phyloP scores from a whole-genome alignment of 2,113 vertebrate genomes.

The Eleginops maclovinus region DNA sequence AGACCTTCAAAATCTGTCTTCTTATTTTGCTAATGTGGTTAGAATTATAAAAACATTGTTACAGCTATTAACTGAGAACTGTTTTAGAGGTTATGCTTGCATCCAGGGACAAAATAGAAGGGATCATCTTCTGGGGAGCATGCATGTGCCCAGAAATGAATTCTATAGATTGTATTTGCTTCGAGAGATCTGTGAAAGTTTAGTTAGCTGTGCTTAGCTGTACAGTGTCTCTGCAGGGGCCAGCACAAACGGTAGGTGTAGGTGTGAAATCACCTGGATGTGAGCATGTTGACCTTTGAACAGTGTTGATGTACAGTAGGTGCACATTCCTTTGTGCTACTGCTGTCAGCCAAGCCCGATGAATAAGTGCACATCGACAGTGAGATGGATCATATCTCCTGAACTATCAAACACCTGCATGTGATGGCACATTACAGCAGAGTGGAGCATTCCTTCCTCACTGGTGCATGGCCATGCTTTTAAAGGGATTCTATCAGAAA shows the following conservation, averaged over 20 bases:
- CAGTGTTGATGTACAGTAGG: constrained; percentile 38
- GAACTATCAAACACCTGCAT: constrained; percentile 42
- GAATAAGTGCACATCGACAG: constrained; percentile 52
- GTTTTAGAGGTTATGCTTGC: neutral
- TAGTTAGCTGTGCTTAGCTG: neutral
- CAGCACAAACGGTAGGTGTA: neutral
- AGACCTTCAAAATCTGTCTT: too few species aligned
- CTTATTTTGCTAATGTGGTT: too few species aligned
- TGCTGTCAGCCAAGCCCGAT: constrained; percentile 25
- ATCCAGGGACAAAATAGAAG: neutral
- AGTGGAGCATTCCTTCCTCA: constrained; percentile 51
- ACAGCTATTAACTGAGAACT: too few species aligned
- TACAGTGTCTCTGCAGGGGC: constrained; percentile 17
- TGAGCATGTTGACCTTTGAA: constrained; percentile 15
- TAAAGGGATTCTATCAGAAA: constrained; percentile 13
- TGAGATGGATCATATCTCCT: constrained; percentile 56
- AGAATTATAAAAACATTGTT: too few species aligned
- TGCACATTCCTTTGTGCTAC: constrained; percentile 66
- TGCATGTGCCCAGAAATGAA: too few species aligned
- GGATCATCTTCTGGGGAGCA: neutral
- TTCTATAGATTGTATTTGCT: too few species aligned
- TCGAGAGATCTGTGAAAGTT: neutral
- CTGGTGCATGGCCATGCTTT: constrained; percentile 16
- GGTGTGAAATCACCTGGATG: constrained; percentile 27
- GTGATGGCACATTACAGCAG: constrained; percentile 54